Evolutionary conservation across 1,140 invertebrate genomes (phyloP).

Genomic region (Ips typographus): DNA sequence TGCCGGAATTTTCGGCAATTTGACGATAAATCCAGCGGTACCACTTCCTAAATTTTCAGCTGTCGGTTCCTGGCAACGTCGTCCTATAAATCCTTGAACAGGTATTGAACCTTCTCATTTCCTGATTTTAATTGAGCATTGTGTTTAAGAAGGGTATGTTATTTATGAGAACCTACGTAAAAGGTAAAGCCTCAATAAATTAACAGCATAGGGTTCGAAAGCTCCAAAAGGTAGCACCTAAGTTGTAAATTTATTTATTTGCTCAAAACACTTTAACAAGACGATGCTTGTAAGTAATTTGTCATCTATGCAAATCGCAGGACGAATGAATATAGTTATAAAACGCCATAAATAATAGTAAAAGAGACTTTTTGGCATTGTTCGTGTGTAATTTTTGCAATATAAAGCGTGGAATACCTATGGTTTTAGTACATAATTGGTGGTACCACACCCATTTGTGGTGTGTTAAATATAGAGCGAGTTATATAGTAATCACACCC

Average conservation of each 20-base stretch:
- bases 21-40: slow-evolving; percentile 23
- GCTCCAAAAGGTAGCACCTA: slow-evolving; percentile 12
- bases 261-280: slow-evolving; percentile 11
- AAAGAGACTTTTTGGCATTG: not conserved
- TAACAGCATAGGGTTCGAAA: slow-evolving; percentile 8
- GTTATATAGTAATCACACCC: not conserved
- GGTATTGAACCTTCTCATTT: too few relatives aligned
- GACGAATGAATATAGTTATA: not conserved
- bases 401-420: not conserved
- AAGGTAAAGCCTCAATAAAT: slow-evolving; percentile 2
- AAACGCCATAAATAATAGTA: not conserved
- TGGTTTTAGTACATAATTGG: not conserved
- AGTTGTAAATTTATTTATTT: slow-evolving; percentile 15
- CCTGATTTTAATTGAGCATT: too few relatives aligned
- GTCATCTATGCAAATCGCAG: slow-evolving; percentile 21
- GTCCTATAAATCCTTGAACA: too few relatives aligned
- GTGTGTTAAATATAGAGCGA: not conserved
- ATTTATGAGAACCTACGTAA: too few relatives aligned
- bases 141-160: too few relatives aligned
- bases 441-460: not conserved
- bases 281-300: slow-evolving; percentile 17
- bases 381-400: not conserved
- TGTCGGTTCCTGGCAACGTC: too few relatives aligned
- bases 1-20: slow-evolving; percentile 30
- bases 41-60: not conserved